These are phyloP conservation scores for Falco columbarius DNA, from an alignment of 2,797 vertebrate species.

Conservation along the genomic window DNA sequence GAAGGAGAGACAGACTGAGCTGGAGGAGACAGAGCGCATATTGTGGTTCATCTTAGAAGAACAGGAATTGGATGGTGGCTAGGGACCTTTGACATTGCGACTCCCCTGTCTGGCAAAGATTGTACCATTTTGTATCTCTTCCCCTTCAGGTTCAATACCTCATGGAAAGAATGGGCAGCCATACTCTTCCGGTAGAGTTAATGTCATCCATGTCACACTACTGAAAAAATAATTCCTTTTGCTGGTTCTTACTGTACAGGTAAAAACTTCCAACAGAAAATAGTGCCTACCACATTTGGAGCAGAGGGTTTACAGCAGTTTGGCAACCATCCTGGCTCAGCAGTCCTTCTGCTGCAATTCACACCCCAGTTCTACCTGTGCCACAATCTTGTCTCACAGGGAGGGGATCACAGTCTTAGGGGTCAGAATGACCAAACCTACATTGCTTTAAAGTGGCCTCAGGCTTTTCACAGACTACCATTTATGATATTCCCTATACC, in stretches of 20 bases:
- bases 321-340: neutral
- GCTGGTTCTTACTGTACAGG: neutral
- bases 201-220: neutral
- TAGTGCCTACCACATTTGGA: neutral
- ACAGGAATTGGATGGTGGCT: fast-evolving
- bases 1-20: neutral
- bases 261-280: neutral
- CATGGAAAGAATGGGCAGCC: fast-evolving
- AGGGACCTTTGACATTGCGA: fast-evolving
- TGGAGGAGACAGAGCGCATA: fast-evolving
- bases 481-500: neutral
- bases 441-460: neutral
- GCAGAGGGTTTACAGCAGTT: neutral
- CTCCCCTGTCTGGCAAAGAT: neutral
- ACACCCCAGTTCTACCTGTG: neutral
- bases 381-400: neutral
- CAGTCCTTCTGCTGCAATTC: neutral
- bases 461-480: neutral
- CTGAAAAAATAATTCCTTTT: neutral
- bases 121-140: neutral
- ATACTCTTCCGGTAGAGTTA: neutral
- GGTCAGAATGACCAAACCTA: neutral
- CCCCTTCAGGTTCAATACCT: fast-evolving
- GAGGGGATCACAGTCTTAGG: neutral
- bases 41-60: fast-evolving